Evolutionary conservation across 2,113 vertebrate genomes (phyloP), one percentile per base, ranked within the genome.

Genomic region (Lasiurus cinereus): DNA sequence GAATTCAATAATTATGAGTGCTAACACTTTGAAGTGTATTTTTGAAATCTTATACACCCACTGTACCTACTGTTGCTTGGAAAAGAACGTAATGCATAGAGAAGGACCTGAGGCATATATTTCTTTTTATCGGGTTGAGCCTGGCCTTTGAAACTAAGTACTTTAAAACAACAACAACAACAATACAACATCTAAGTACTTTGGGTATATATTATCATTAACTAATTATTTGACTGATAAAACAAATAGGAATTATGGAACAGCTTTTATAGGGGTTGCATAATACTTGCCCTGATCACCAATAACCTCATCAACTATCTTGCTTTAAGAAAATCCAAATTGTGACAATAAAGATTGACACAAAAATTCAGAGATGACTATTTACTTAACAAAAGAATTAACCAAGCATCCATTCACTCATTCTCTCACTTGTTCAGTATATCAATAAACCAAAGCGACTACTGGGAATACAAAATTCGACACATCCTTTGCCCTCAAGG

Each of bases 21-120:
- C 67, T 94, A 94, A 94, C 59, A 72, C 90, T 91, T 33, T 93
- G 87, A 97, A 93, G 74, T 91, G 13, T 76, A 84, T 50, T 94
- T 96, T 83, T 92, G 96, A 94, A 96, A 95, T 84, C 76, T 29
- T 91, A 94, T 77, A 91, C 21, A 76, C 52, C 74, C 69, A 50
- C 64, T 95, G 39, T 90, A 82, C 54, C 56, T 96, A 67, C 54
- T 56, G 70, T 62, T 87, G 62, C 84, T 84, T 95, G 59, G 62
- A 76, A 91, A 88, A 91, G 69, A 95, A 69, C 84, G n/a, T 70
- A 67, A 39, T 29, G 69, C 52, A 15, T 46, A 48, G 6, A 84
- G 72, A 83, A 93, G 59, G 90, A 72, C 27, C 52, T 8, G 62
- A 92, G 18, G 50, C 59, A 27, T 54, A 77, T 29, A 89, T 94